Evolutionary conservation across 2,113 vertebrate genomes (phyloP), one percentile per base, ranked within the genome.

Genomic region (Camelus bactrianus): DNA sequence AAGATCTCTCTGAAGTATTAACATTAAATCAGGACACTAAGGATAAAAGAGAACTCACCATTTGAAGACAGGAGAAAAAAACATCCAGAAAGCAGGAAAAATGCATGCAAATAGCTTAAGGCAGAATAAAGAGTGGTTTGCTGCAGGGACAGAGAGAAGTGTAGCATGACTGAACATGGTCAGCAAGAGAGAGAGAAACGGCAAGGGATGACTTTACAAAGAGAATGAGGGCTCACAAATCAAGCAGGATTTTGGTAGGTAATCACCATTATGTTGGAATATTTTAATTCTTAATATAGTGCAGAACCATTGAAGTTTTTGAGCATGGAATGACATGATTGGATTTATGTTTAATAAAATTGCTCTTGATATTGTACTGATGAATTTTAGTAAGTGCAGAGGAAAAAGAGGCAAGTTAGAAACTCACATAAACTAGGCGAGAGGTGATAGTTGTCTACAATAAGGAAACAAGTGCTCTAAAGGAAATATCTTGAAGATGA

Each of bases 281-380:
- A 8, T 46, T 87, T 94, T 94, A 46, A 83, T 56, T 97, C 26
- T 81, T 91, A 90, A 10, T 26, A 70, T 9, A 76, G 10, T 42
- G 8, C 6, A 86, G 86, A 42, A 90, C 4, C 20, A 72, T 0
- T 87, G 32, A 89, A 69, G 30, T 58, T 70, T 60, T 79, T 26
- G 82, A 60, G 26, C 28, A 64, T 46, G 14, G 17, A 48, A 65
- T 76, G 89, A 19, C 8, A 6, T 70, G 24, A 52, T 38, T 87
- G 42, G 32, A 30, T n/a, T 69, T 76, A 85, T 64, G 46, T 42
- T n/a, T 76, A 81, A 32, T 9, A 35, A 62, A 93, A 76, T 81
- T 8, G 79, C 12, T 69, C 46, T 46, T 75, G 26, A 60, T 67
- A 52, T 15, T 69, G 24, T 38, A 17, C 48, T 48, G 38, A n/a